Evolutionary conservation across 2,113 vertebrate species (phyloP).

Genomic region (Oncorhynchus tshawytscha): DNA sequence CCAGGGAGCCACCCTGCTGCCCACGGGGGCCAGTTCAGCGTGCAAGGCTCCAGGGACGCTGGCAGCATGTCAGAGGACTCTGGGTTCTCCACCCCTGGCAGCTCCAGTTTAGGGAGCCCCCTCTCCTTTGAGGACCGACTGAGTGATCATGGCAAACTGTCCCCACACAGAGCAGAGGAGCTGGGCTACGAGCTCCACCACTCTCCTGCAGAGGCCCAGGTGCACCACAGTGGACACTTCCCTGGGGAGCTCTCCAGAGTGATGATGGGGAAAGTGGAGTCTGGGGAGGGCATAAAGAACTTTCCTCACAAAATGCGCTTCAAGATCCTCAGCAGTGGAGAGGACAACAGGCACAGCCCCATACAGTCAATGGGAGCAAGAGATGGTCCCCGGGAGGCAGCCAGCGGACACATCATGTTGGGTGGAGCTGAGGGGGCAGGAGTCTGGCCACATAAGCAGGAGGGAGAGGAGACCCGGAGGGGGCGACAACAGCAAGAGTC

Average conservation of each 20-base stretch:
- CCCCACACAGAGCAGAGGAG: slow-evolving; percentile 66
- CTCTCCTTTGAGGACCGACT: slow-evolving; percentile 81
- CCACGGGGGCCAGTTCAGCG: slow-evolving; percentile 18
- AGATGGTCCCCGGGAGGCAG: slow-evolving; percentile 38
- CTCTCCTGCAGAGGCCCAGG: slow-evolving; percentile 27
- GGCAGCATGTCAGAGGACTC: slow-evolving; percentile 79
- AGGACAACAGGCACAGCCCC: slow-evolving; percentile 59
- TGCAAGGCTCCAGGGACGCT: slow-evolving; percentile 48
- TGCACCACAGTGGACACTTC: slow-evolving; percentile 12
- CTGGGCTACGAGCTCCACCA: slow-evolving; percentile 64
- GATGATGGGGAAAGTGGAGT: slow-evolving; percentile 44
- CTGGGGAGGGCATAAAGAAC: slow-evolving; percentile 63
- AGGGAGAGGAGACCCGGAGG: slow-evolving; percentile 32
- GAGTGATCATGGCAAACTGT: slow-evolving; percentile 73
- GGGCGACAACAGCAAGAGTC: slow-evolving; percentile 35
- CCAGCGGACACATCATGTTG: not conserved
- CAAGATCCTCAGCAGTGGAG: slow-evolving; percentile 64
- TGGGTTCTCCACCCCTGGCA: slow-evolving; percentile 79
- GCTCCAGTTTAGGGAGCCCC: slow-evolving; percentile 79
- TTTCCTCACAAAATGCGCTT: slow-evolving; percentile 84
- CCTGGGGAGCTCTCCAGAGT: slow-evolving; percentile 6
- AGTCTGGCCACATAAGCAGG: slow-evolving; percentile 20
- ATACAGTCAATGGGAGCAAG: not conserved
- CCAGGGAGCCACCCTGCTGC: slow-evolving; percentile 22
- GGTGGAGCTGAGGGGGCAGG: slow-evolving; percentile 11